A percentile compares a stretch with the other conserved stretches of the same genome.
These are phyloP conservation scores for Neomorphus geoffroyi DNA, from an alignment of 2,797 vertebrate genomes.

Conservation along the genomic window DNA sequence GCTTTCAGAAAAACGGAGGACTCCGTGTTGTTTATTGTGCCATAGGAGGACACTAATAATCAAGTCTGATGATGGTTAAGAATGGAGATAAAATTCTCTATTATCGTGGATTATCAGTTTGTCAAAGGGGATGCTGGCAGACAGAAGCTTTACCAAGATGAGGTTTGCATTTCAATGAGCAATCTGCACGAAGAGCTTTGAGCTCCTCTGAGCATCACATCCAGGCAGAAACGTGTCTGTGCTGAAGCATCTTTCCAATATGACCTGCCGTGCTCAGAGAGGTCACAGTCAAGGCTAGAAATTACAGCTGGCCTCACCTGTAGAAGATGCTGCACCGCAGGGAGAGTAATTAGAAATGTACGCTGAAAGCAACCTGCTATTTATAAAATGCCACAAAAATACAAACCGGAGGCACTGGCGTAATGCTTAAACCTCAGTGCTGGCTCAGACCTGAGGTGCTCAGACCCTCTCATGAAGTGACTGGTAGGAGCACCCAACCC, in stretches of 20 bases:
- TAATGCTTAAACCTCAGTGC: neutral
- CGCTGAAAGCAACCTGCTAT: neutral
- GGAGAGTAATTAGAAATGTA: neutral
- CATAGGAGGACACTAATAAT: constrained; percentile 43
- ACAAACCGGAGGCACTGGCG: neutral
- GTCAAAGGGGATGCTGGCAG: constrained; percentile 51
- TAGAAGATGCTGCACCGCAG: neutral
- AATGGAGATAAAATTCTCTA: constrained; percentile 44
- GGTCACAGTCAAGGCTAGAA: neutral
- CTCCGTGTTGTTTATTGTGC: constrained; percentile 25
- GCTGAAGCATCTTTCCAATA: neutral
- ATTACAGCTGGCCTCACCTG: neutral
- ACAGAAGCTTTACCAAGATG: constrained; percentile 48
- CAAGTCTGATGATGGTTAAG: constrained; percentile 35
- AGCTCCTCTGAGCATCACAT: neutral
- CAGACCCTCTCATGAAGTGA: neutral
- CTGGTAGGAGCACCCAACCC: neutral
- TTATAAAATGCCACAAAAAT: neutral
- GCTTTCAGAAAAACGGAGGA: neutral
- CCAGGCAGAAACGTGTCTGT: neutral
- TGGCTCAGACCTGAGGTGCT: neutral
- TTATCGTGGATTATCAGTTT: constrained; percentile 57
- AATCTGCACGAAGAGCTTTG: constrained; percentile 12
- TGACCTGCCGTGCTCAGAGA: neutral
- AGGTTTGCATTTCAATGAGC: constrained; percentile 63